Evolutionary conservation across 2,797 vertebrate genomes (phyloP), one percentile per base, ranked within the genome.

Genomic region (Staurois parvus): DNA sequence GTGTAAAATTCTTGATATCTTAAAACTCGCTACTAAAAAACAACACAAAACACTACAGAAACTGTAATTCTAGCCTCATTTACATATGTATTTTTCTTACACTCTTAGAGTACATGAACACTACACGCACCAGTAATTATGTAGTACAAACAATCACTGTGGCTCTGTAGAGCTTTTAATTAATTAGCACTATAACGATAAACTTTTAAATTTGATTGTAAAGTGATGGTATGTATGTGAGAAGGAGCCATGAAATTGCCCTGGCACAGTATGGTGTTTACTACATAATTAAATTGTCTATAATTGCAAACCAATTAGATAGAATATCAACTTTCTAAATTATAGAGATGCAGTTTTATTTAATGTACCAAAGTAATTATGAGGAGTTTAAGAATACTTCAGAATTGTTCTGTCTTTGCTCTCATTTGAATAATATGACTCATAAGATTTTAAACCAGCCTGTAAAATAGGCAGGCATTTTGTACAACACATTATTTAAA

Each of bases 141-240:
- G 85, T 86, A 83, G 85, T 86, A 83, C 80, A 86, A 83, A 86
- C 85, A 86, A 86, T 86, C 82, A 86, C 80, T 86, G 79, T 83
- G 67, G 80, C 85, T 79, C 70, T 73, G 75, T 72, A 67, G 80
- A 73, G 85, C 85, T 83, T 86, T 86, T 86, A 86, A 86, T 86
- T 86, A 86, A 86, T 86, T 86, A 86, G 85, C 85, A 82, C 80
- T 83, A 83, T 86, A 86, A 86, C 85, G 72, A 81, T 80, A 86
- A 64, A 86, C 85, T 86, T 86, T 77, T 83, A 86, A 83, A 86
- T 86, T 86, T 86, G 85, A 83, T 86, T 83, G 85, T 86, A 83
- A 79, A 86, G 85, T 73, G 85, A 79, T 86, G 74, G 74, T 79
- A 86, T 86, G 72, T 86, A 86, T 83, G 85, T 78, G 81, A 67